phyloP scores from a whole-genome alignment of 2,113 vertebrate genomes.

The Syngnathus floridae region DNA sequence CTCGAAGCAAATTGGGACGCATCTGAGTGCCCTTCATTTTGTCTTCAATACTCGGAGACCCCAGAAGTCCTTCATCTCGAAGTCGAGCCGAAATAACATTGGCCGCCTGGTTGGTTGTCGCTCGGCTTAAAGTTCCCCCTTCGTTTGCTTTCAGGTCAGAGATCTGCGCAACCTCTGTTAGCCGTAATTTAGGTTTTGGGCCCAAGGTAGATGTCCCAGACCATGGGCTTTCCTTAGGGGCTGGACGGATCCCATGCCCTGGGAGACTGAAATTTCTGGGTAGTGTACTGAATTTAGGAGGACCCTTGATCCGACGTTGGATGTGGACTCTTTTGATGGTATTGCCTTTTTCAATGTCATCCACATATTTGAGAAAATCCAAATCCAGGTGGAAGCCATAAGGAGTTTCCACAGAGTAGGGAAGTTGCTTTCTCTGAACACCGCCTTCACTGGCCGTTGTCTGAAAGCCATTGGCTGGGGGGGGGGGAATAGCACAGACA shows the following conservation, averaged over 20 bases:
- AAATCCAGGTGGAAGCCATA: constrained; percentile 96
- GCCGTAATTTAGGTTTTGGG: constrained; percentile 72
- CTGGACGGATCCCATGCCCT: constrained; percentile 67
- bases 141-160: constrained; percentile 50
- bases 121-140: constrained; percentile 36
- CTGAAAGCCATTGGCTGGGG: constrained; percentile 75
- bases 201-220: constrained; percentile 71
- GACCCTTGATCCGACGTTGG: constrained; percentile 83
- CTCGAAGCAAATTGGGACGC: constrained; percentile 84
- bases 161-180: constrained; percentile 74
- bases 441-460: constrained; percentile 69
- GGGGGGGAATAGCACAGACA: constrained; percentile 26
- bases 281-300: constrained; percentile 90
- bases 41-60: constrained; percentile 40
- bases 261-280: constrained; percentile 95
- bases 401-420: constrained; percentile 94
- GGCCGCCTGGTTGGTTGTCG: constrained; percentile 30
- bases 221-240: constrained; percentile 72
- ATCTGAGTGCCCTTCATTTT: constrained; percentile 52
- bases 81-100: constrained; percentile 60
- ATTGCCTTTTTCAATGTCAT: constrained; percentile 97
- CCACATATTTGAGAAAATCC: constrained; percentile 97
- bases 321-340: constrained; percentile 92
- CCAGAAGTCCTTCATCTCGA: constrained; percentile 53
- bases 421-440: constrained; percentile 79